A percentile compares a stretch with the other conserved stretches of the same genome.
phyloP scores from a whole-genome alignment of 2,888 invertebrate species.

The Campaea margaritaria region DNA sequence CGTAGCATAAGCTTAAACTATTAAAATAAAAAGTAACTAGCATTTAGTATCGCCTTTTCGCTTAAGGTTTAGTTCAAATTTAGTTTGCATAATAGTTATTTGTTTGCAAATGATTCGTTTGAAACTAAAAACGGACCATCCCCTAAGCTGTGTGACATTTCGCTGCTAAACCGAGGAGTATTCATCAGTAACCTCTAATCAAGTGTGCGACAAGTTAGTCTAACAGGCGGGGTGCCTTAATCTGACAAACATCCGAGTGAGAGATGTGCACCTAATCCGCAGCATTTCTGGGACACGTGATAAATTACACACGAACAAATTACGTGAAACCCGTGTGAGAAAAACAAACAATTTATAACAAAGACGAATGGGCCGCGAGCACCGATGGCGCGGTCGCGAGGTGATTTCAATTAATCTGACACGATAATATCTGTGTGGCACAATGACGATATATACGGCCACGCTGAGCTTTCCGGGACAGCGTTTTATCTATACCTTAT shows the following conservation, averaged over 20 bases:
- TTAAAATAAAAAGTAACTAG: no score
- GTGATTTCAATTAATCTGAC: constrained; percentile 65
- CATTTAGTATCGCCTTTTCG: no score
- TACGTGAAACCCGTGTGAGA: constrained; percentile 64
- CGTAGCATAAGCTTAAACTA: no score
- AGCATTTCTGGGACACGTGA: constrained; percentile 65
- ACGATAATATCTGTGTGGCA: constrained; percentile 7
- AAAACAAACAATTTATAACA: constrained; percentile 79
- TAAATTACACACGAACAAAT: constrained; percentile 75
- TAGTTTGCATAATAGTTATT: no score
- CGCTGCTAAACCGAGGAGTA: constrained; percentile 5
- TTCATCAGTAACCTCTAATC: constrained; percentile 42
- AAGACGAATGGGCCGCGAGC: constrained; percentile 64
- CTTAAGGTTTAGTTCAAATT: no score
- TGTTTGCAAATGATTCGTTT: no score
- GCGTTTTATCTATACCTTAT: not conserved
- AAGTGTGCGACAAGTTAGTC: constrained; percentile 40
- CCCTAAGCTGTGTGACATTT: not conserved
- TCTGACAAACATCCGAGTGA: constrained; percentile 60
- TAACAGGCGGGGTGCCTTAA: constrained; percentile 46
- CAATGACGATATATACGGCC: not conserved
- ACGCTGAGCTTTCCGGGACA: not conserved
- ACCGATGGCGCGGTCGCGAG: constrained; percentile 48
- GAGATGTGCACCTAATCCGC: constrained; percentile 69
- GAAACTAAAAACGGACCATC: not conserved